These are phyloP conservation scores for Sebastes diploproa DNA, from an alignment of 2,797 vertebrate genomes.

Conservation along the genomic window DNA sequence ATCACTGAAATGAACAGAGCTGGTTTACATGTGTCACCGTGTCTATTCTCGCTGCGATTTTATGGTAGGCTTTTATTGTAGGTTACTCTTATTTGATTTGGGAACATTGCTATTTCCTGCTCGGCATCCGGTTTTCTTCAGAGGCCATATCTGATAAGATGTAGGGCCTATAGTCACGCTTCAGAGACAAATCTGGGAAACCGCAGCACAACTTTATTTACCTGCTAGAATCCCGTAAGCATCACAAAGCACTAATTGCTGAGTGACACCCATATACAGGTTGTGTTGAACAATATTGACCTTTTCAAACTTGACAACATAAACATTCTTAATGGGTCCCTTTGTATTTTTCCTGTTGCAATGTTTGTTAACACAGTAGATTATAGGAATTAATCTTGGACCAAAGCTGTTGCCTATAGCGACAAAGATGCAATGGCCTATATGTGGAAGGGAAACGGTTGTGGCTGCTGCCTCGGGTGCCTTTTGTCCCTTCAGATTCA, in stretches of 20 bases:
- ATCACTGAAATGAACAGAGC: background rate
- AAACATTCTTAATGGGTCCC: too few species aligned
- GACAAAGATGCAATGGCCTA: background rate
- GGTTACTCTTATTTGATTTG: background rate
- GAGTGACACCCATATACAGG: background rate
- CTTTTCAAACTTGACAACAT: too few species aligned
- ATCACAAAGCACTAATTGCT: background rate
- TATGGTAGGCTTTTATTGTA: constrained; percentile 20
- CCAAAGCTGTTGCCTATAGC: too few species aligned
- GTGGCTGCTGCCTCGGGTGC: background rate
- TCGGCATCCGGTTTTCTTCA: constrained; percentile 7
- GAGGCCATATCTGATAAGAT: background rate
- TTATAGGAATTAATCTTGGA: too few species aligned
- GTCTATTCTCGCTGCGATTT: background rate
- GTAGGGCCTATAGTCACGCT: rapidly evolving
- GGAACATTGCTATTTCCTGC: constrained; percentile 9
- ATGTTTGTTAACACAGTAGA: too few species aligned
- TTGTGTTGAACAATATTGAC: background rate
- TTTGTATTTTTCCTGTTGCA: too few species aligned
- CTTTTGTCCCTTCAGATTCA: background rate
- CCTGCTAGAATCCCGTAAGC: background rate
- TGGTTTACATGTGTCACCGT: background rate
- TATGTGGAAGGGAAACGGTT: too few species aligned
- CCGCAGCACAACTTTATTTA: background rate
- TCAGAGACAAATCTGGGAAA: background rate